phyloP scores from a whole-genome alignment of 2,888 invertebrate genomes.

The Crematogaster levior region DNA sequence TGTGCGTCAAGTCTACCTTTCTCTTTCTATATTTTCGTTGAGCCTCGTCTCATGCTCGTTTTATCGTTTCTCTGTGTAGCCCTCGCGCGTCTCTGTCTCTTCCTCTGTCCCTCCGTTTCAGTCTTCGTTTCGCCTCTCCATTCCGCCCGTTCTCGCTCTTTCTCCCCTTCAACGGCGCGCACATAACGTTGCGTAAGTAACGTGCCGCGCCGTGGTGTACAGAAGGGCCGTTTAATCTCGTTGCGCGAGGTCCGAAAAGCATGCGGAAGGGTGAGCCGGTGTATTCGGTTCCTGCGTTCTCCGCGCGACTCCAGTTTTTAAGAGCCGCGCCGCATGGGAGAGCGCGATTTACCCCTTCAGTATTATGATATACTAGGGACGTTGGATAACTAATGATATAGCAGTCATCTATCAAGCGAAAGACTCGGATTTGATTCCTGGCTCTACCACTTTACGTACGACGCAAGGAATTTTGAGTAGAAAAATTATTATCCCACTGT shows the following conservation, averaged over 20 bases:
- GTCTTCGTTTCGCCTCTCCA: conserved; percentile 15
- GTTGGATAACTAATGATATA: conserved; percentile 17
- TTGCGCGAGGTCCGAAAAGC: conserved; percentile 62
- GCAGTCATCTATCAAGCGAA: neutral
- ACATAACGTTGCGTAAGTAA: conserved; percentile 70
- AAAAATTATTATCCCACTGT: neutral
- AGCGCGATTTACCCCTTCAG: conserved; percentile 6
- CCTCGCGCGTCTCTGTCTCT: conserved; percentile 45
- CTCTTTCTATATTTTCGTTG: conserved; percentile 28
- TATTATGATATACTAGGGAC: neutral
- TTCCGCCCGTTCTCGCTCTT: conserved; percentile 16
- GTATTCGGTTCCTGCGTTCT: conserved; percentile 33
- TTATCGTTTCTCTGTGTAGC: conserved; percentile 26
- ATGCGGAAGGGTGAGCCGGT: conserved; percentile 67
- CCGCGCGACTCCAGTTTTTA: neutral
- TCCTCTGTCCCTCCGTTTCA: conserved; percentile 42
- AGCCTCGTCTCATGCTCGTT: conserved; percentile 7
- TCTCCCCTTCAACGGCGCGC: conserved; percentile 47
- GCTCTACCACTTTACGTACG: neutral
- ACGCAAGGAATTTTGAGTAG: neutral
- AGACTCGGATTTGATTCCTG: neutral
- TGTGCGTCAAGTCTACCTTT: neutral
- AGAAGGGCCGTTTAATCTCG: conserved; percentile 71
- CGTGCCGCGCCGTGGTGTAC: conserved; percentile 56
- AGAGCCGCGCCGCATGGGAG: neutral